phyloP scores from a whole-genome alignment of 2,113 vertebrate species.

The Murina feae region DNA sequence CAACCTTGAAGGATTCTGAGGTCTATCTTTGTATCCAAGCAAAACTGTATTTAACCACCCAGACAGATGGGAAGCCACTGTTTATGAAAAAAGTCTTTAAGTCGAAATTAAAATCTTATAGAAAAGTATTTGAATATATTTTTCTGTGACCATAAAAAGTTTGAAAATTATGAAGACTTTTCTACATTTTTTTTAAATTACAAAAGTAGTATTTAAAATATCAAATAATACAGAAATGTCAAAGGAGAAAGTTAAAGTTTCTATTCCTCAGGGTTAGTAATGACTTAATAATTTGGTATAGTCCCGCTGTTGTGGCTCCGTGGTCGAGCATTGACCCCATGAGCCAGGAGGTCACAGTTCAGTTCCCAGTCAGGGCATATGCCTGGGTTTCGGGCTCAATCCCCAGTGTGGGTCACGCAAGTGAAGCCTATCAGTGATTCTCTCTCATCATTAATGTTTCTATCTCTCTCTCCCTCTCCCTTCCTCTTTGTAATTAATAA shows the following conservation, averaged over 20 bases:
- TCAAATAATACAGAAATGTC: slow-evolving; percentile 10
- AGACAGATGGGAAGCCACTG: not conserved
- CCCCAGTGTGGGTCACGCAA: too few relatives aligned
- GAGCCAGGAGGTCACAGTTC: too few relatives aligned
- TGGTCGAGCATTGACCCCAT: too few relatives aligned
- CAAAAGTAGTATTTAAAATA: slow-evolving; percentile 21
- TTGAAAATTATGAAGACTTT: not conserved
- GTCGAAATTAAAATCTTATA: slow-evolving; percentile 33
- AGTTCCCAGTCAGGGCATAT: too few relatives aligned
- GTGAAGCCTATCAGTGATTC: too few relatives aligned
- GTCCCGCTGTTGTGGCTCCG: too few relatives aligned
- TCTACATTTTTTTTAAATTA: slow-evolving; percentile 23
- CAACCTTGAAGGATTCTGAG: slow-evolving; percentile 1
- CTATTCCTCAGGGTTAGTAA: not conserved
- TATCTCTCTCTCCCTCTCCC: too few relatives aligned
- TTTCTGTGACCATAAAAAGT: slow-evolving; percentile 19
- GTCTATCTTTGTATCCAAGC: not conserved
- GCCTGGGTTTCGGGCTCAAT: too few relatives aligned
- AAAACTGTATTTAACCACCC: not conserved
- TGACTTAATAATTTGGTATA: not conserved
- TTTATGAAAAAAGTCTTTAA: slow-evolving; percentile 28
- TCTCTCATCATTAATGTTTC: too few relatives aligned
- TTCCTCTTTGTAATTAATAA: too few relatives aligned
- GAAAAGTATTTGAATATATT: not conserved
- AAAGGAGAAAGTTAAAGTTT: not conserved